Conservation (phyloP, 2,888 invertebrate genomes). For the Drosophila percnosoma region DNA sequence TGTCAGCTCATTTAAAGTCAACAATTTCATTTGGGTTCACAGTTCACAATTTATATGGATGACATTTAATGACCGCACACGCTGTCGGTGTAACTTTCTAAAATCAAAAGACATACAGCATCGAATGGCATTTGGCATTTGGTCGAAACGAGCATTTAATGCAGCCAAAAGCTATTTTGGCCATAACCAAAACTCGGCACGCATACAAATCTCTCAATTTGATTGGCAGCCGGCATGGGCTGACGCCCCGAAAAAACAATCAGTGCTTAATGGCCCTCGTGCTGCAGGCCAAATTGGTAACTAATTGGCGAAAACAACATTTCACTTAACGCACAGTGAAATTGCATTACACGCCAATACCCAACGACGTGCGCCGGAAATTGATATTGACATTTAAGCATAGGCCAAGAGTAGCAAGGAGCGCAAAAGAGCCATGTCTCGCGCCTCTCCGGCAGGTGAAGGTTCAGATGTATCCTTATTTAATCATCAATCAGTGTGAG, state of each 20-base stretch:
- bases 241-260: conserved; percentile 69
- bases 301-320: conserved; percentile 79
- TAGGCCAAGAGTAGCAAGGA: conserved; percentile 1
- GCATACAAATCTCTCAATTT: conserved; percentile 73
- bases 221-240: conserved; percentile 45
- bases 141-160: conserved; percentile 30
- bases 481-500: conserved; percentile 15
- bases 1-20: conserved; percentile 29
- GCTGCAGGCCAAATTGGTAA: conserved; percentile 62
- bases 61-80: conserved; percentile 55
- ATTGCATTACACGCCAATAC: conserved; percentile 47
- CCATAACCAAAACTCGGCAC: conserved; percentile 38
- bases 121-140: conserved; percentile 30
- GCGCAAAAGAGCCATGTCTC: not conserved
- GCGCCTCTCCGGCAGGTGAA: not conserved
- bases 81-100: conserved; percentile 58
- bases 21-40: conserved; percentile 57
- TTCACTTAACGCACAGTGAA: conserved; percentile 65
- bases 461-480: not conserved
- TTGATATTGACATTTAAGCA: conserved; percentile 37
- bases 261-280: conserved; percentile 62
- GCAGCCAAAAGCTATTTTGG: conserved; percentile 32
- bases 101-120: conserved; percentile 40
- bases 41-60: conserved; percentile 50
- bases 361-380: conserved; percentile 40